Base-by-base conservation (phyloP, 2,888 invertebrate species). In the Drosophila nigritarsus region DNA sequence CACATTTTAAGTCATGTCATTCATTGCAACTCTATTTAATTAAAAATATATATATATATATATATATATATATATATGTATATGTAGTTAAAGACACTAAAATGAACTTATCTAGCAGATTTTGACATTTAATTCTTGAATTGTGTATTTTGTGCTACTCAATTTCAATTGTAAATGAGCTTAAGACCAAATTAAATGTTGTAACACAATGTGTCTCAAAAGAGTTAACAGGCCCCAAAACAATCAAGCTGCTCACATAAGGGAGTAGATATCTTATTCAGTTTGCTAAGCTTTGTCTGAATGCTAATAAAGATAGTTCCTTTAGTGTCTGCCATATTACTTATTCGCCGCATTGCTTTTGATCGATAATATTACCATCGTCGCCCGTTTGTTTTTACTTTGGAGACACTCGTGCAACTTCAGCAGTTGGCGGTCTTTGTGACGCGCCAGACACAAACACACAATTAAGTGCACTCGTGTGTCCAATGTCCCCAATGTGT, bases 391-490 rank as follows among this genome's bases (percentile, higher is more conserved):
- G 58, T 49, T 65, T 67, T 67, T 48, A 65, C 65, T 69, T 66
- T 54, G 50, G 30, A 75, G 36, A 32, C 60, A 54, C 36, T 79
- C 53, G 59, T 51, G 80, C 54, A 58, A 61, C 61, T 45, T 20
- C 45, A 51, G 56, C 49, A 49, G 69, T 60, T 76, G 62, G 15
- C 40, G 55, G 67, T 63, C 59, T 73, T 73, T 62, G 74, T 65
- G 70, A 70, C 59, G 69, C 67, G 65, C 45, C 81, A 67, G 81
- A 74, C 77, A 75, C 74, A 79, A 78, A 71, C 80, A 69, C 80
- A 69, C 73, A 83, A 83, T 89, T 81, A 78, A 69, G 76, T 73
- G 84, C 78, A 81, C 78, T 83, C 74, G 72, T 74, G 70, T 68
- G 82, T 72, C 66, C 73, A 68, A 65, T 72, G 76, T 80, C 72